Conservation (phyloP, 2,113 vertebrate species). For the Petaurus breviceps region DNA sequence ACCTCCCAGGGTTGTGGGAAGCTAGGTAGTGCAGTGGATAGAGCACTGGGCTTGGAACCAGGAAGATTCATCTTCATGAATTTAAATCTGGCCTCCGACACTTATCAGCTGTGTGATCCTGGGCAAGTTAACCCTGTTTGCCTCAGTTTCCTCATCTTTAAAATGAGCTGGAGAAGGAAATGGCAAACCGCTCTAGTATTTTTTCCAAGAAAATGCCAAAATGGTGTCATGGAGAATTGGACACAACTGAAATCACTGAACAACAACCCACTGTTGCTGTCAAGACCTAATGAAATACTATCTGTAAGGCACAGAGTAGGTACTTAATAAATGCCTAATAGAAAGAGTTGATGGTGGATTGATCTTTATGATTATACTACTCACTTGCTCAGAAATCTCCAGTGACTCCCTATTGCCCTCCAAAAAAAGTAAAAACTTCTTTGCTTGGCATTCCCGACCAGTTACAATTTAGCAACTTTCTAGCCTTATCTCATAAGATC, state of each 20-base stretch:
- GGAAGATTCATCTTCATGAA: background rate
- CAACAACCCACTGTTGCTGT: background rate
- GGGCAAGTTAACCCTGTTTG: background rate
- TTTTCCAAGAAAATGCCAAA: background rate
- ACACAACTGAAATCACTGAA: background rate
- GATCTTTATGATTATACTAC: background rate
- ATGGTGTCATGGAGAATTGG: background rate
- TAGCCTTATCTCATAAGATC: background rate
- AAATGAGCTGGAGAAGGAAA: background rate
- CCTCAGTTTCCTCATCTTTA: background rate
- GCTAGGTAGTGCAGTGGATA: background rate
- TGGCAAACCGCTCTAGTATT: background rate
- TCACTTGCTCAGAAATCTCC: background rate
- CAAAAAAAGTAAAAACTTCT: background rate
- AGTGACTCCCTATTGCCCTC: background rate
- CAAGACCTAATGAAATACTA: background rate
- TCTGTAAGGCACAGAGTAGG: background rate
- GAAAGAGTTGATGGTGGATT: background rate
- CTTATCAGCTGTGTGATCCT: background rate
- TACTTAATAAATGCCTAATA: constrained; percentile 40
- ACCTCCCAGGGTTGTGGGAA: background rate
- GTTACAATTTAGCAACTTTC: background rate
- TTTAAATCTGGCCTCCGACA: background rate
- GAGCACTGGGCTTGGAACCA: background rate
- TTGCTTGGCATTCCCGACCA: background rate